Evolutionary conservation across 1,140 invertebrate species (phyloP).

Genomic region (Trissolcus basalis): DNA sequence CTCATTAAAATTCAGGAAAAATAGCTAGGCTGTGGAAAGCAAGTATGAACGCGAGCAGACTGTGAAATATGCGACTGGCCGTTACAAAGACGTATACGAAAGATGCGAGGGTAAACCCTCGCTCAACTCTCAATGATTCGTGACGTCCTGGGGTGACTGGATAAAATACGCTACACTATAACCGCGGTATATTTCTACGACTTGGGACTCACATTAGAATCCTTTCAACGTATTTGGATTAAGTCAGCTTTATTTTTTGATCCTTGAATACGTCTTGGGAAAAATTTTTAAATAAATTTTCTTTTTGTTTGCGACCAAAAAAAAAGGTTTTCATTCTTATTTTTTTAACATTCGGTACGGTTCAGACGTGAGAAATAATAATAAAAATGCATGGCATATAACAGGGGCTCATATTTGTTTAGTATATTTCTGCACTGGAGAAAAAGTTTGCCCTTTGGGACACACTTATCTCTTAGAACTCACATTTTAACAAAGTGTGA

Average conservation of each 20-base stretch:
- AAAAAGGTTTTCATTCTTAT: no score
- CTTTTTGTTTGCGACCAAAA: no score
- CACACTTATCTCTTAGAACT: no score
- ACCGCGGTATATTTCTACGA: conserved; percentile 46
- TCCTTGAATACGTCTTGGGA: no score
- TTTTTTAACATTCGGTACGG: no score
- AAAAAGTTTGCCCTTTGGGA: no score
- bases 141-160: conserved; percentile 47
- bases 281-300: no score
- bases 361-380: no score
- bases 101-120: conserved; percentile 52
- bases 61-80: conserved; percentile 59
- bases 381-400: no score
- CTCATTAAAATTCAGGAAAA: conserved; percentile 56
- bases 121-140: conserved; percentile 62
- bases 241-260: conserved; percentile 6
- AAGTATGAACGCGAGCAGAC: conserved; percentile 46
- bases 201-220: conserved; percentile 27
- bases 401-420: no score
- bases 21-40: conserved; percentile 42
- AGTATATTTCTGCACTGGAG: no score
- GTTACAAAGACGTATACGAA: conserved; percentile 61
- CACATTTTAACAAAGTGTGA: no score
- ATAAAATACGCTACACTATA: conserved; percentile 53
- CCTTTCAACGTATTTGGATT: conserved; percentile 20